Conservation (phyloP, 2,888 invertebrate species). For the Papilio demoleus region DNA sequence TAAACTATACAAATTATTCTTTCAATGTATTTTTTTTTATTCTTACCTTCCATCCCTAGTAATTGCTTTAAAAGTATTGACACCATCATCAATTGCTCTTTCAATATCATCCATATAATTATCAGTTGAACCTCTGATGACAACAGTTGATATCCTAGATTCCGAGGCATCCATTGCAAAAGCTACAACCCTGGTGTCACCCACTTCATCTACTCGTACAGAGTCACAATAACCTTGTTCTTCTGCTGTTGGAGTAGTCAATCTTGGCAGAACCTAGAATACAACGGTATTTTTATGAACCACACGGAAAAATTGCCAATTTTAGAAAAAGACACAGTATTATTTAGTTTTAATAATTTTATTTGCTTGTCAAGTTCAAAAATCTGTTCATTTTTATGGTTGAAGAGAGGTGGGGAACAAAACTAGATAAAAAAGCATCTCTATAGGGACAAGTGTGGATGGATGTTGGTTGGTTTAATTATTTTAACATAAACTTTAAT, state of each 20-base stretch:
- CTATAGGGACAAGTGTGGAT: too few relatives aligned
- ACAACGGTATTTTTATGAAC: too few relatives aligned
- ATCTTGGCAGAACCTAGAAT: constrained; percentile 83
- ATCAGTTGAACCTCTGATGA: constrained; percentile 97
- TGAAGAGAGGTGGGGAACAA: too few relatives aligned
- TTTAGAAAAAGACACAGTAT: too few relatives aligned
- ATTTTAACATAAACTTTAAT: too few relatives aligned
- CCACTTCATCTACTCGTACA: constrained; percentile 96
- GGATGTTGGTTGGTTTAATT: too few relatives aligned
- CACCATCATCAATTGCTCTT: constrained; percentile 98
- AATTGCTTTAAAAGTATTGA: constrained; percentile 98
- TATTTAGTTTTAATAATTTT: too few relatives aligned
- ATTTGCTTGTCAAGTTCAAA: too few relatives aligned
- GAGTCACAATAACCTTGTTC: constrained; percentile 96
- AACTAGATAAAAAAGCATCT: too few relatives aligned
- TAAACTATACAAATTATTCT: too few relatives aligned
- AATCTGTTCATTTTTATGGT: too few relatives aligned
- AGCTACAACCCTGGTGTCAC: constrained; percentile 97
- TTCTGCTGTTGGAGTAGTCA: constrained; percentile 91
- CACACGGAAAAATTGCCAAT: too few relatives aligned
- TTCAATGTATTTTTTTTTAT: constrained; percentile 33
- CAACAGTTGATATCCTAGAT: constrained; percentile 95
- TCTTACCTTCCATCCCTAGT: constrained; percentile 87
- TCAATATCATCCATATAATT: constrained; percentile 99
- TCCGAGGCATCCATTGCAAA: constrained; percentile 94